phyloP scores from a whole-genome alignment of 2,888 invertebrate species.

The Caenorhabditis macrosperma region DNA sequence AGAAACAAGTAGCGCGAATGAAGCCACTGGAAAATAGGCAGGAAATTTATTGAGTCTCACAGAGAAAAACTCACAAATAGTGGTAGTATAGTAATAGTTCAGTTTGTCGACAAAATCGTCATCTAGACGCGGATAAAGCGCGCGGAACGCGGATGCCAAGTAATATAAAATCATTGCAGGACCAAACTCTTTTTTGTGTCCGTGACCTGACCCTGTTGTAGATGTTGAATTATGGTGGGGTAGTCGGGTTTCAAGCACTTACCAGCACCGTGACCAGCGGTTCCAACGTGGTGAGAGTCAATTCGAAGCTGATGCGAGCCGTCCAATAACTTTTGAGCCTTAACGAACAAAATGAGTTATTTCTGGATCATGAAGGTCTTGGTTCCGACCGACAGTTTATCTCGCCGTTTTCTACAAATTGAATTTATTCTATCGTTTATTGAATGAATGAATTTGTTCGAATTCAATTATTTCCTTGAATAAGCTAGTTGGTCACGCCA shows the following conservation, averaged over 20 bases:
- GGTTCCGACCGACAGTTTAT: neutral
- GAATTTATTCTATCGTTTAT: neutral
- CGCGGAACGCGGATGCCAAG: constrained; percentile 80
- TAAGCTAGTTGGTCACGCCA: neutral
- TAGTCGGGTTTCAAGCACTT: neutral
- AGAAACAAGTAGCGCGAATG: constrained; percentile 80
- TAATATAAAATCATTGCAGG: constrained; percentile 81
- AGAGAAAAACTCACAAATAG: constrained; percentile 79
- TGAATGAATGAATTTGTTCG: neutral
- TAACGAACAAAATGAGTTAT: constrained; percentile 25
- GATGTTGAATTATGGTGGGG: no score
- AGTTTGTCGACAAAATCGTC: constrained; percentile 80
- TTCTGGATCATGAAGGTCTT: neutral
- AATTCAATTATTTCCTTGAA: neutral
- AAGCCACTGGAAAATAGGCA: constrained; percentile 74
- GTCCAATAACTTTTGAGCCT: constrained; percentile 80
- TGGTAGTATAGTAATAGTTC: constrained; percentile 80
- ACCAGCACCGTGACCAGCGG: constrained; percentile 78
- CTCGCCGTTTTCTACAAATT: neutral
- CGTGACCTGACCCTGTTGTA: constrained; percentile 76
- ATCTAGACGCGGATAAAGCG: constrained; percentile 79
- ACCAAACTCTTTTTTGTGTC: constrained; percentile 80
- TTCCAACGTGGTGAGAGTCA: constrained; percentile 79
- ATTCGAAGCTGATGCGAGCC: constrained; percentile 80
- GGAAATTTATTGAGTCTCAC: no score